phyloP scores from a whole-genome alignment of 2,113 vertebrate genomes.

The Accipiter cooperii region DNA sequence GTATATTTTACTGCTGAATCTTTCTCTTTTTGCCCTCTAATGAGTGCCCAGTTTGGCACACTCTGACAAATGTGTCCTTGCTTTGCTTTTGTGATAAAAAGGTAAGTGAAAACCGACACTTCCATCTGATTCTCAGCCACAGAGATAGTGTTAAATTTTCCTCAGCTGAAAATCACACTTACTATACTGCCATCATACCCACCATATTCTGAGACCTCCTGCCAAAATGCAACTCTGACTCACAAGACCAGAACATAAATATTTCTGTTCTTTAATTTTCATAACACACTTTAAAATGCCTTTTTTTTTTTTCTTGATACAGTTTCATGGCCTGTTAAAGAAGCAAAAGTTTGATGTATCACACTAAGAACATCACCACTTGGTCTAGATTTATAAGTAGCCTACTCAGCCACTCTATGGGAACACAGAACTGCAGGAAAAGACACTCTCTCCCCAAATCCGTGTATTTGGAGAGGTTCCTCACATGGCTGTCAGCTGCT shows the following conservation, averaged over 20 bases:
- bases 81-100: background rate
- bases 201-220: background rate
- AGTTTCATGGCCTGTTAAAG: background rate
- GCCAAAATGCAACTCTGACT: conserved; percentile 27
- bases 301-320: background rate
- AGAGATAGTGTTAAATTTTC: background rate
- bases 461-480: background rate
- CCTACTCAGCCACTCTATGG: background rate
- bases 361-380: background rate
- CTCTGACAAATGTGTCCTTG: background rate
- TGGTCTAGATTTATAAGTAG: background rate
- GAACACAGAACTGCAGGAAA: background rate
- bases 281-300: background rate
- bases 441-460: background rate
- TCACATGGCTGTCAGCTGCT: background rate
- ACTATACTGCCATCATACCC: background rate
- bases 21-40: background rate
- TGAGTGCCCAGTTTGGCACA: background rate
- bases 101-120: background rate
- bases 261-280: conserved; percentile 34
- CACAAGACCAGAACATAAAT: conserved; percentile 29
- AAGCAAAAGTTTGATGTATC: background rate
- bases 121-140: background rate
- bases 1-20: background rate
- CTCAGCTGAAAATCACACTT: conserved; percentile 13